phyloP scores from a whole-genome alignment of 2,797 vertebrate genomes.

The Apogon talboti region DNA sequence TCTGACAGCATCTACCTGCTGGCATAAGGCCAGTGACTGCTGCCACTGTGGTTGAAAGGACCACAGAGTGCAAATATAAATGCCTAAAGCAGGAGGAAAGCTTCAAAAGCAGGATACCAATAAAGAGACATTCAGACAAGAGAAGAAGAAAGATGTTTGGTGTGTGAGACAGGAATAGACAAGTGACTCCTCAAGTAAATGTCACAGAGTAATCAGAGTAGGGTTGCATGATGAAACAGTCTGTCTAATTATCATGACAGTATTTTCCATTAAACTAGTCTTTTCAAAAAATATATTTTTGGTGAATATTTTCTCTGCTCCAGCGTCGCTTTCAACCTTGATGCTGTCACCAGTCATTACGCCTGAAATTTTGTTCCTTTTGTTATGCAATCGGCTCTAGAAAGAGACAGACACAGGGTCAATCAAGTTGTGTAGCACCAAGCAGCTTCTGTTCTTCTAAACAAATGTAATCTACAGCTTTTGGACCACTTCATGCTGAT shows the following conservation, averaged over 20 bases:
- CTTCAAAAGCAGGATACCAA: slow-evolving; percentile 66
- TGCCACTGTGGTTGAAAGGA: slow-evolving; percentile 28
- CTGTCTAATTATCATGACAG: slow-evolving; percentile 62
- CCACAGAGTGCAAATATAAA: slow-evolving; percentile 50
- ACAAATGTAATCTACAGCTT: too few relatives aligned
- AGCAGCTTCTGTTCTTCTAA: slow-evolving; percentile 12
- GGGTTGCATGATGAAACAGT: slow-evolving; percentile 50
- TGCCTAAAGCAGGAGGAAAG: slow-evolving; percentile 50
- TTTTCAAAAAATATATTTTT: slow-evolving; percentile 47
- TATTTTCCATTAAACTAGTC: slow-evolving; percentile 45
- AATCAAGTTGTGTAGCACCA: slow-evolving; percentile 12
- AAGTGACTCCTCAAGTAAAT: slow-evolving; percentile 67
- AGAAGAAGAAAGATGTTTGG: slow-evolving; percentile 53
- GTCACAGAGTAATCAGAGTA: slow-evolving; percentile 63
- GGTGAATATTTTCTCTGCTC: slow-evolving; percentile 15
- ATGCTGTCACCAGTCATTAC: slow-evolving; percentile 47
- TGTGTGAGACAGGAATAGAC: slow-evolving; percentile 66
- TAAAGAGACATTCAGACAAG: slow-evolving; percentile 65
- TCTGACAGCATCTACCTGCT: slow-evolving; percentile 39
- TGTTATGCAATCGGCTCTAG: slow-evolving; percentile 15
- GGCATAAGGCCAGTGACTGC: slow-evolving; percentile 30
- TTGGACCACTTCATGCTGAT: slow-evolving; percentile 19
- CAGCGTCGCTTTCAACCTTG: slow-evolving; percentile 35
- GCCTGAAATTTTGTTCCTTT: slow-evolving; percentile 21
- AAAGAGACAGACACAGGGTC: slow-evolving; percentile 18